Percentiles rank a stretch among this genome's conserved stretches.
Conservation (phyloP, 2,888 invertebrate genomes). For the Pollenia angustigena region DNA sequence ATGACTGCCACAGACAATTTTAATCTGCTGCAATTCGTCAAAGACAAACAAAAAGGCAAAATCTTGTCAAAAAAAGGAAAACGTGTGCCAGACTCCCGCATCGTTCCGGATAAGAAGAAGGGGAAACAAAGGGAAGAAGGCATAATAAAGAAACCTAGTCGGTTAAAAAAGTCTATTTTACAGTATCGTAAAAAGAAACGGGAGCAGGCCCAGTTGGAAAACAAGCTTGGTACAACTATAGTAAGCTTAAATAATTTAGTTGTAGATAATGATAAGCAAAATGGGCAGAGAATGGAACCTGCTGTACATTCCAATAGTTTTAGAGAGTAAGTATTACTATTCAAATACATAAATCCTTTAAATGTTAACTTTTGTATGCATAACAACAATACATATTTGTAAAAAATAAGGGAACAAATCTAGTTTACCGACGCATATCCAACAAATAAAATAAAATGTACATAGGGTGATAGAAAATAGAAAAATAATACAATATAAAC, state of each 20-base stretch:
- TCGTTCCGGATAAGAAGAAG: slow-evolving; percentile 30
- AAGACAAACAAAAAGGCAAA: neutral
- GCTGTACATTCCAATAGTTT: slow-evolving; percentile 80
- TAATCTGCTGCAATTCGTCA: slow-evolving; percentile 64
- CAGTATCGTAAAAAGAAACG: slow-evolving; percentile 73
- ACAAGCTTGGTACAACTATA: slow-evolving; percentile 2
- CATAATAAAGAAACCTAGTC: slow-evolving; percentile 53
- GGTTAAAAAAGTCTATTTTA: slow-evolving; percentile 77
- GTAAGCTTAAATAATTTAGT: slow-evolving; percentile 20
- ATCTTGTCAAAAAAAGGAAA: neutral
- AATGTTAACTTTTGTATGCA: too few relatives aligned
- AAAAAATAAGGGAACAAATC: too few relatives aligned
- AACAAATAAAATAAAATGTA: too few relatives aligned
- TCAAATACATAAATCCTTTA: neutral
- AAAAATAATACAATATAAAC: too few relatives aligned
- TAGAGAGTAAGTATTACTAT: slow-evolving; percentile 77
- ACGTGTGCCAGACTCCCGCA: slow-evolving; percentile 21
- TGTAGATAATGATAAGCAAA: neutral
- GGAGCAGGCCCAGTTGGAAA: slow-evolving; percentile 13
- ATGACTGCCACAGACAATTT: slow-evolving; percentile 54
- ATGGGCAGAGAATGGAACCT: neutral
- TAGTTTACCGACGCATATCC: too few relatives aligned
- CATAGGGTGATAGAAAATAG: too few relatives aligned
- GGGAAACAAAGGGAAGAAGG: slow-evolving; percentile 73
- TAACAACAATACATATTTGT: too few relatives aligned